phyloP scores from a whole-genome alignment of 2,113 vertebrate species.

The Protobothrops mucrosquamatus region DNA sequence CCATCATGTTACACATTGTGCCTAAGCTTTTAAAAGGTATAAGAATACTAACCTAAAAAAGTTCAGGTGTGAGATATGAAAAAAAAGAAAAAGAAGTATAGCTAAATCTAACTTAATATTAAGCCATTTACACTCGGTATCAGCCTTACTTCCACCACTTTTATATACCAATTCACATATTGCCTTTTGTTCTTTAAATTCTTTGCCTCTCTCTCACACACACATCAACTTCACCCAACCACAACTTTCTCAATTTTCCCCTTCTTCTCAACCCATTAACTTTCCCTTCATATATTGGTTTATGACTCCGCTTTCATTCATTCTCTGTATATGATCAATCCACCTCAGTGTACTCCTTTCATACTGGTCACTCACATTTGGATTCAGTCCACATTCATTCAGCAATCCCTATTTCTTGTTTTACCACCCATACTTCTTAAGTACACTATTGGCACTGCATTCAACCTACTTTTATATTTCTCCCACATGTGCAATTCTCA shows the following conservation, averaged over 20 bases:
- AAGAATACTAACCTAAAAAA: neutral
- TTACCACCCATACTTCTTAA: neutral
- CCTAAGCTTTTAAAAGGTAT: neutral
- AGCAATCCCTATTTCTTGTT: neutral
- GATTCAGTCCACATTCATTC: neutral
- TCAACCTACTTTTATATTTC: neutral
- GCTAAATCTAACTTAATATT: neutral
- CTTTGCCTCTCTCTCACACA: neutral
- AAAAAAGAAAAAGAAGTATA: neutral
- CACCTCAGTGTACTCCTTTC: neutral
- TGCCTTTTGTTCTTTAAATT: neutral
- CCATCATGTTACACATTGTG: neutral
- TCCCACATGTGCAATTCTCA: neutral
- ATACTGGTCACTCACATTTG: neutral
- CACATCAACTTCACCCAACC: neutral
- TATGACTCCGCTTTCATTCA: neutral
- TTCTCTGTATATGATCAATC: neutral
- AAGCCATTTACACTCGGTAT: neutral
- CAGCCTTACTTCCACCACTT: neutral
- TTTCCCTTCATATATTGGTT: neutral
- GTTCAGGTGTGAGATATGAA: neutral
- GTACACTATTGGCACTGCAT: neutral
- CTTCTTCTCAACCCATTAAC: neutral
- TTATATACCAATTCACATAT: neutral
- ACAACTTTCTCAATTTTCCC: neutral